These are phyloP conservation scores for Acleris emargana DNA, from an alignment of 2,888 invertebrate genomes.

Conservation along the genomic window DNA sequence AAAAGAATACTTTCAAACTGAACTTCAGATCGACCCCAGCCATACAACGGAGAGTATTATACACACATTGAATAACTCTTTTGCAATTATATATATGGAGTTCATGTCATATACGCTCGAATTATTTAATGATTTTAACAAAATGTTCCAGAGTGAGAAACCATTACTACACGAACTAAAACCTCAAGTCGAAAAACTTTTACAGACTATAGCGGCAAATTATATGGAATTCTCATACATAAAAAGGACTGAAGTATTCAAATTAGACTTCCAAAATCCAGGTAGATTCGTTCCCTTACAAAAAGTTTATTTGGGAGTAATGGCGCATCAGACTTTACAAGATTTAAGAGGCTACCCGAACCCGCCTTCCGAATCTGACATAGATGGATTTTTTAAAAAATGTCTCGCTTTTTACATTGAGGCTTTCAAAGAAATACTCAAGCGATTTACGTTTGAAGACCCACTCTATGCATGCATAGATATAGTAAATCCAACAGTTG, in stretches of 20 bases:
- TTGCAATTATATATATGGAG: no score
- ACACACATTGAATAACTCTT: constrained; percentile 1
- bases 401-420: no score
- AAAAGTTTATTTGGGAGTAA: background rate
- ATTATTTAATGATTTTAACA: no score
- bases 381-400: no score
- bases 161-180: constrained; percentile 3
- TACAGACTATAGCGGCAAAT: background rate
- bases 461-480: no score
- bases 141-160: constrained; percentile 8
- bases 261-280: background rate
- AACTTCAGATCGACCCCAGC: background rate
- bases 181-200: background rate
- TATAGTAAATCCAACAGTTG: no score
- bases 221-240: constrained; percentile 4
- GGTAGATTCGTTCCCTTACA: background rate
- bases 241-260: background rate
- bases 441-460: no score
- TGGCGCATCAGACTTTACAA: no score
- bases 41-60: constrained; percentile 6
- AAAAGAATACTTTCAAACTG: constrained; percentile 9
- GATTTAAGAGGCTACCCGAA: no score
- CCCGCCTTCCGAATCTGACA: no score
- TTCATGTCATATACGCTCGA: no score
- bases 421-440: no score